Evolutionary conservation across 2,797 vertebrate species (phyloP), one percentile per base, ranked within the genome.

Genomic region (Lepilemur ruficaudatus): DNA sequence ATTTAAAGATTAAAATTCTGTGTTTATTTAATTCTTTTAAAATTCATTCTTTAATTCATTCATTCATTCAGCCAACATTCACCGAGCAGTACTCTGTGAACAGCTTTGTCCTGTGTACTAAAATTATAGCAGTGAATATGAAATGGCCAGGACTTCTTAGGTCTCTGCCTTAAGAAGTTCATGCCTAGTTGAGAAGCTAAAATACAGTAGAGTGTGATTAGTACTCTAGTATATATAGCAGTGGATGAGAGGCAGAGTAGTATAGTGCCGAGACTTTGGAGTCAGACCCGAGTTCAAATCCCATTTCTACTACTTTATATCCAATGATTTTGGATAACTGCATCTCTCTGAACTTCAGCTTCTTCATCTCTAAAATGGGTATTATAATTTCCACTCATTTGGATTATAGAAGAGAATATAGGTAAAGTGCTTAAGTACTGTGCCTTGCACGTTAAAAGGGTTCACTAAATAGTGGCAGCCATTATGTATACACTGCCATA

Each of bases 1-100:
- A 57, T 57, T 32, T 75, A 63, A 89, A 93, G 76, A 17, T 88
- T 88, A 61, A 93, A 95, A 89, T 79, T 93, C 83, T 78, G 30
- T 61, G 17, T 81, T 23, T 86, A 38, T 59, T 84, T 83, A 22
- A 35, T 55, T 75, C 72, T 55, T 79, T 46, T 55, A 7, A 55
- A 22, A 93, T 4, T 50, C 59, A 35, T 55, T 63, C 61, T 30
- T 82, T 80, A 57, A 55, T 76, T 86, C 25, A 67, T 69, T 76
- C 14, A 90, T 85, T 82, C 32, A 30, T 80, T 81, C 28, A 91
- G 17, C 35, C 46, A 65, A 25, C 38, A 13, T 61, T 70, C 55
- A 78, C n/a, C 67, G 48, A 88, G 22, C 10, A 81, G 23, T 81
- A 46, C 10, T 91, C 78, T 90, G 46, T 93, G 3, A 25, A 73